Evolutionary conservation across 2,797 vertebrate genomes (phyloP), one percentile per base, ranked within the genome.

Genomic region (Tokudaia muenninki): DNA sequence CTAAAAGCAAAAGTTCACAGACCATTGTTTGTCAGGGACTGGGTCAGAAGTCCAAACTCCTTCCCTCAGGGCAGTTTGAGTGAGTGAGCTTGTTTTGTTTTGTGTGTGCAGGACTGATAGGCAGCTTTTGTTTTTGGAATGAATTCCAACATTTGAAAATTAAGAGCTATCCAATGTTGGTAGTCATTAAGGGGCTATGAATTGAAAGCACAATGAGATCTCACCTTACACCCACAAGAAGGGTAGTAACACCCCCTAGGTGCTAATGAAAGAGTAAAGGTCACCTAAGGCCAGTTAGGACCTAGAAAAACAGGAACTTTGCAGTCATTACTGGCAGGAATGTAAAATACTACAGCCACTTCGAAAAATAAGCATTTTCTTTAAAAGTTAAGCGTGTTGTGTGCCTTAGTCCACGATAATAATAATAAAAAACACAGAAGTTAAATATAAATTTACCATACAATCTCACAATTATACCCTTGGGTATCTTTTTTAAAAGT

Each of bases 71-170:
- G 67, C 59, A 77, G 86, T 92, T 91, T 65, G 52, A 37, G 78
- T 67, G 41, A 24, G 1, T 47, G 93, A 97, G 88, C 55, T 88
- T 87, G 93, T 94, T 97, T 97, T 94, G 78, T 96, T 97, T 90
- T 94, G 67, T 96, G 87, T 96, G 92, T 82, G 57, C 55, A 89
- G 61, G 55, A 88, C 61, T 91, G 94, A 95, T 95, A 92, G n/a
- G 74, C 50, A 91, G 63, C 24, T 41, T 92, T 94, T 74, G 90
- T 74, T 34, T 61, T 55, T 65, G 96, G 57, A 98, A 78, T 80
- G 70, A 97, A 93, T 97, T 94, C 92, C 91, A 97, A 63, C 63
- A 82, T 87, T 94, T 95, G 90, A 90, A 95, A 97, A 95, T 95
- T 78, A 95, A 94, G 80, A 87, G 44, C 81, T 89, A 65, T 80